Conservation (phyloP, 1,140 invertebrate species). For the Drosophila ogumai region DNA sequence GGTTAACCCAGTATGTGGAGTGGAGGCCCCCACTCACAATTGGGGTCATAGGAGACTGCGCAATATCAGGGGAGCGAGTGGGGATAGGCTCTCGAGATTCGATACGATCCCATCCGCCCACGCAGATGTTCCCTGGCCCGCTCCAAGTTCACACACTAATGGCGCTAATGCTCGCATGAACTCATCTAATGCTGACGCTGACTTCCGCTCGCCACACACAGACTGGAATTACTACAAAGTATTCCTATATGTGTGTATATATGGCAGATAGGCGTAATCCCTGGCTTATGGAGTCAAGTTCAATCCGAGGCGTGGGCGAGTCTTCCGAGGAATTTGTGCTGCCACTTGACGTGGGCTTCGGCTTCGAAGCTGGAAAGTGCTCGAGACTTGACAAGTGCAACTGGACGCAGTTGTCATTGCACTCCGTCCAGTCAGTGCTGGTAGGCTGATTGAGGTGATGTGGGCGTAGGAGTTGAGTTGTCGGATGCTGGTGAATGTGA, state of each 20-base stretch:
- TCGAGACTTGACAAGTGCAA: constrained; percentile 63
- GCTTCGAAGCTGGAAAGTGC: constrained; percentile 44
- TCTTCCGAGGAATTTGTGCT: constrained; percentile 58
- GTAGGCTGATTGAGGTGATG: constrained; percentile 29
- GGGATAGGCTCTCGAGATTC: constrained; percentile 1
- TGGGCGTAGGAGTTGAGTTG: constrained; percentile 29
- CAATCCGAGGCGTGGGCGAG: constrained; percentile 59
- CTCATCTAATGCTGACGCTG: constrained; percentile 61
- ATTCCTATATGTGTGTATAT: neutral
- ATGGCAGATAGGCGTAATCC: constrained; percentile 21
- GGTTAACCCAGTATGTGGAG: neutral
- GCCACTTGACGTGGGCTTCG: constrained; percentile 33
- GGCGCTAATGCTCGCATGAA: constrained; percentile 59
- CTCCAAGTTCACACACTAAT: constrained; percentile 11
- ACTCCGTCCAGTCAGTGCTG: constrained; percentile 20
- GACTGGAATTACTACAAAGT: constrained; percentile 6
- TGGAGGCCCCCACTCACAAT: constrained; percentile 7
- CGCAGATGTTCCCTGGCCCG: neutral
- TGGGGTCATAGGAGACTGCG: constrained; percentile 30
- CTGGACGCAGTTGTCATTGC: constrained; percentile 61
- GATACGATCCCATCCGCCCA: constrained; percentile 13
- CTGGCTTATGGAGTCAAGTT: constrained; percentile 56
- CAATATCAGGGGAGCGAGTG: constrained; percentile 8
- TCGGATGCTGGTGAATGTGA: constrained; percentile 50
- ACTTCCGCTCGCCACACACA: constrained; percentile 61